These are phyloP conservation scores for Calonectris borealis DNA, from an alignment of 2,113 vertebrate species.

Conservation along the genomic window DNA sequence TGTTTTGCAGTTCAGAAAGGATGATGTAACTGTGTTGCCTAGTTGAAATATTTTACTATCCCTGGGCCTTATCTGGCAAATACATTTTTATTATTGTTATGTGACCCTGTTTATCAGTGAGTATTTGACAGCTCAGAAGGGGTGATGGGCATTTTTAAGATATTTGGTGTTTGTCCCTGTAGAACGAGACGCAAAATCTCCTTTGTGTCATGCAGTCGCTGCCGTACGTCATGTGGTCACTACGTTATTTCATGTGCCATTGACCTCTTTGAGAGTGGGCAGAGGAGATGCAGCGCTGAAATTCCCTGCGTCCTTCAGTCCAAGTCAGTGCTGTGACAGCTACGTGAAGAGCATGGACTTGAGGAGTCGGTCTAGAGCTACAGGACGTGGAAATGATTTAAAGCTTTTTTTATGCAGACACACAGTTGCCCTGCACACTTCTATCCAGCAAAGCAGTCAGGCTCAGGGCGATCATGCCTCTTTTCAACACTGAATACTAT, in stretches of 20 bases:
- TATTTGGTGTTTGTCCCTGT: background rate
- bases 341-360: background rate
- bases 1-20: background rate
- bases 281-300: background rate
- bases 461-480: background rate
- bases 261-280: background rate
- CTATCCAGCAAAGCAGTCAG: background rate
- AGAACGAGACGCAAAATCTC: background rate
- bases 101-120: background rate
- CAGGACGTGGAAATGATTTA: background rate
- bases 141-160: background rate
- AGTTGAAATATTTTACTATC: background rate
- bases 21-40: background rate
- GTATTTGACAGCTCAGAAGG: background rate
- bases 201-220: accelerated
- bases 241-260: background rate
- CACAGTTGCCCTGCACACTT: accelerated
- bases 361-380: background rate
- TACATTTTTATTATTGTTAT: background rate
- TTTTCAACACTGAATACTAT: background rate
- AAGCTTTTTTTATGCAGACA: background rate
- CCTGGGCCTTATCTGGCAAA: background rate
- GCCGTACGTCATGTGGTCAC: accelerated
- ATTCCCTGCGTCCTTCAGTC: accelerated
- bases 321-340: background rate